Evolutionary conservation across 2,888 invertebrate genomes (phyloP).

Genomic region (Nymphalis polychloros): DNA sequence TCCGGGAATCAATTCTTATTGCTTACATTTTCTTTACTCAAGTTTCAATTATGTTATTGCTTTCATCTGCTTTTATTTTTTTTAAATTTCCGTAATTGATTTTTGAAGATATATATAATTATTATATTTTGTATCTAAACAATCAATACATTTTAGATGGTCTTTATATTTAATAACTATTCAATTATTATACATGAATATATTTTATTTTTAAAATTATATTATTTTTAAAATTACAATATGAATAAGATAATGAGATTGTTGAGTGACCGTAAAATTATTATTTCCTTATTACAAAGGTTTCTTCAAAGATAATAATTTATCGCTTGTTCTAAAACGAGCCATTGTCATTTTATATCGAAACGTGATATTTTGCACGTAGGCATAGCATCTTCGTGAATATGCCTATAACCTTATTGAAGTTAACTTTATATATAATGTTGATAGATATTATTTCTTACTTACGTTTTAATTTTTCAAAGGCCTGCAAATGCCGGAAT

Average conservation of each 20-base stretch:
- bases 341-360: slow-evolving; percentile 5
- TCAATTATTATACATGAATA: too few species aligned
- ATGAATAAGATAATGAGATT: too few species aligned
- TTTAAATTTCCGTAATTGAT: not conserved
- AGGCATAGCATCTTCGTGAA: not conserved
- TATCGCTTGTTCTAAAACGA: not conserved
- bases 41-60: slow-evolving; percentile 2
- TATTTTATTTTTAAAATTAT: not conserved
- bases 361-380: slow-evolving; percentile 15
- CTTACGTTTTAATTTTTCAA: too few species aligned
- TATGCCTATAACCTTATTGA: too few species aligned
- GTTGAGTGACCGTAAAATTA: not conserved
- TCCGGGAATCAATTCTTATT: not conserved
- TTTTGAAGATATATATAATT: not conserved
- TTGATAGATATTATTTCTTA: too few species aligned
- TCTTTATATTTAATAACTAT: not conserved
- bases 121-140: not conserved
- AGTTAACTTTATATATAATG: too few species aligned
- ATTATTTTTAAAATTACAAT: not conserved
- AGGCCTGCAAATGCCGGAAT: too few species aligned
- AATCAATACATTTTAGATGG: not conserved
- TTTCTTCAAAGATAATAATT: slow-evolving; percentile 3
- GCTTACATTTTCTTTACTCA: slow-evolving; percentile 1
- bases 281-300: slow-evolving; percentile 1
- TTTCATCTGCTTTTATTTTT: not conserved